A percentile compares a stretch with the other conserved stretches of the same genome.
These are phyloP conservation scores for Calliphora vicina DNA, from an alignment of 1,140 invertebrate species.

Conservation along the genomic window DNA sequence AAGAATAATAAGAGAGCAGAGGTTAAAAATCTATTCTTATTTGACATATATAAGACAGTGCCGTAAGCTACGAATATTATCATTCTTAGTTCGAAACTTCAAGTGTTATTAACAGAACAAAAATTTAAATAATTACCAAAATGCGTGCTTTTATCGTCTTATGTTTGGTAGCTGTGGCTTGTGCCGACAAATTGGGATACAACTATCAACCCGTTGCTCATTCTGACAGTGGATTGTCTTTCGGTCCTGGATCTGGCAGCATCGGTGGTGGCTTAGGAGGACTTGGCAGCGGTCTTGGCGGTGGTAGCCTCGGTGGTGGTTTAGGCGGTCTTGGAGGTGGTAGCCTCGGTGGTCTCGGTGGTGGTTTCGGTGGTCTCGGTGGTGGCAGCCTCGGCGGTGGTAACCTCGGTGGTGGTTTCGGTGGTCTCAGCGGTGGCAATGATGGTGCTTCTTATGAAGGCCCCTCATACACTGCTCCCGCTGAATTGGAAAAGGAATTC, in stretches of 20 bases:
- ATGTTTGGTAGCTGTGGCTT: slow-evolving; percentile 44
- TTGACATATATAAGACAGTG: slow-evolving; percentile 19
- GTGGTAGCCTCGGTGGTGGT: not conserved
- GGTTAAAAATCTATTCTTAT: not conserved
- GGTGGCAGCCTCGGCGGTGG: not conserved
- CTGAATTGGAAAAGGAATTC: slow-evolving; percentile 51
- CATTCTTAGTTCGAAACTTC: slow-evolving; percentile 36
- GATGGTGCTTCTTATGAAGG: slow-evolving; percentile 17
- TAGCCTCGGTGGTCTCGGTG: not conserved
- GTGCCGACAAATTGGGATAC: slow-evolving; percentile 58
- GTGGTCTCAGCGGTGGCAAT: not conserved
- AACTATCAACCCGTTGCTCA: slow-evolving; percentile 58
- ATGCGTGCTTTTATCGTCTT: slow-evolving; percentile 39
- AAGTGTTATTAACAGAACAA: slow-evolving; percentile 9
- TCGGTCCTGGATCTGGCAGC: slow-evolving; percentile 41
- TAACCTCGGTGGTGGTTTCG: not conserved
- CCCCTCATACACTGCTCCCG: not conserved
- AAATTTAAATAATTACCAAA: not conserved
- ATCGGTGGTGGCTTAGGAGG: not conserved
- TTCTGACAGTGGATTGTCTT: slow-evolving; percentile 53
- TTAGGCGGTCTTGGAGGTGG: not conserved
- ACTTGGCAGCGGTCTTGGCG: not conserved
- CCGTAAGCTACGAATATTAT: not conserved
- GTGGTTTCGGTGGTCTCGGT: not conserved
- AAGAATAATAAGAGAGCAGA: not conserved